Base-by-base conservation (phyloP, 1,140 invertebrate species). In the Ylistrum balloti region DNA sequence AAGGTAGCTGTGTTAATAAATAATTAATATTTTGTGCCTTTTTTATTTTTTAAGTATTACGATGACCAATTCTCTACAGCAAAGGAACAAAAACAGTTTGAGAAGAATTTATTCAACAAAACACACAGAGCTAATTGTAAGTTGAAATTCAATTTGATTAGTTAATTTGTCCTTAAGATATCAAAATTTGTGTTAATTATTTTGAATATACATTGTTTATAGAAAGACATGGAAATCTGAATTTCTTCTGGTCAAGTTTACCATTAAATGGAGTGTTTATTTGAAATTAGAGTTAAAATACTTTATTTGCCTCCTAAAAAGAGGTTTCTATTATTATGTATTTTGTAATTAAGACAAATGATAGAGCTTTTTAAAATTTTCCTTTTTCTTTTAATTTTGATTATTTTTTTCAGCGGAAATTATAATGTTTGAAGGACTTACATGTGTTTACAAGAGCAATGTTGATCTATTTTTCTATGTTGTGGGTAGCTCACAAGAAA, bases 401-500 rank as follows among this genome's bases (percentile, higher is more conserved):
- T 86, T 89, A 89, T 90, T 56, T 95, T 97, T 98, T 90, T 98
- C 98, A 97, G 98, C 98, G 33, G 99, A 99, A 97, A 99, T 99
- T 88, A 99, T 99, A 88, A 99, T 99, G 98, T 96, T 99, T 90
- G 99, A 99, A 96, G 99, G 99, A 0, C 96, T 99, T 34, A 99
- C 99, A 0, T 99, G 99, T 97, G 98, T 99, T 0, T 99, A 99
- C 96, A 98, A 98, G 95, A 99, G 98, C 93, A 99, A 99, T 96
- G 99, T 99, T 9, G 99, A 99, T 97, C 96, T 99, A 0, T 99
- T 99, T 96, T 99, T 99, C 96, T 99, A 99, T 97, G 99, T 99
- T 0, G 99, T 99, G 97, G 99, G 99, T 90, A 98, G 96, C 91
- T 94, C 98, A 94, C 98, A 99, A 95, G 99, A 99, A 96, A 99